Percentiles rank a stretch among this genome's conserved stretches.
These are phyloP conservation scores for Empidonax traillii DNA, from an alignment of 2,113 vertebrate genomes.

Conservation along the genomic window DNA sequence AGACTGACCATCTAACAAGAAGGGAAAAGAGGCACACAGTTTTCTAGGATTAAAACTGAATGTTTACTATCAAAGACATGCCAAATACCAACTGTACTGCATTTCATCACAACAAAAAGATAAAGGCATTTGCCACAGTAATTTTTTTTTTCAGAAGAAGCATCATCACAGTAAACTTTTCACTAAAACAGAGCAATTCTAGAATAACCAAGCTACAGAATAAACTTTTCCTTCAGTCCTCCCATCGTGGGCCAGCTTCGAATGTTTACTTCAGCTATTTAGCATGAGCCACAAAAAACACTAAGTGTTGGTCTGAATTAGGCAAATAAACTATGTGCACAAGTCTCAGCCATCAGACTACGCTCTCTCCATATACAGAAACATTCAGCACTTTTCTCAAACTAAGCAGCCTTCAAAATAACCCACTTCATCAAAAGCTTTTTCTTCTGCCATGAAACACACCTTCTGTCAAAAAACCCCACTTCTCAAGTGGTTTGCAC, in stretches of 20 bases:
- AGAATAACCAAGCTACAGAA: background rate
- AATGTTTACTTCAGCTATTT: background rate
- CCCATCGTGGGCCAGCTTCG: background rate
- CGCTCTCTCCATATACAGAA: background rate
- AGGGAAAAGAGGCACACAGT: background rate
- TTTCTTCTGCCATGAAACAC: background rate
- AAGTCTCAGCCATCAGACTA: background rate
- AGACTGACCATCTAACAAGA: background rate
- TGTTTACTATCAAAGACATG: background rate
- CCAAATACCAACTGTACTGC: background rate
- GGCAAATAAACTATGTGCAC: background rate
- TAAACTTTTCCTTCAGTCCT: background rate
- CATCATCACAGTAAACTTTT: background rate
- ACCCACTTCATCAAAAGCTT: fast-evolving
- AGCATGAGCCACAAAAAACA: background rate
- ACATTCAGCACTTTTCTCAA: background rate
- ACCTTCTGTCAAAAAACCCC: background rate
- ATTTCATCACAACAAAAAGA: background rate
- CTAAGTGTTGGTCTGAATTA: background rate
- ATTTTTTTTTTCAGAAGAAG: background rate
- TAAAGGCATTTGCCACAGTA: background rate
- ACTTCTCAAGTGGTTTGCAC: too few species aligned
- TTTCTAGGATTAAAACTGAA: background rate
- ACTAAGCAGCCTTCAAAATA: background rate
- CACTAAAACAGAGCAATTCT: background rate